A percentile compares a stretch with the other conserved stretches of the same genome.
Conservation (phyloP, 2,797 vertebrate genomes). For the Pipistrellus pipistrellus region DNA sequence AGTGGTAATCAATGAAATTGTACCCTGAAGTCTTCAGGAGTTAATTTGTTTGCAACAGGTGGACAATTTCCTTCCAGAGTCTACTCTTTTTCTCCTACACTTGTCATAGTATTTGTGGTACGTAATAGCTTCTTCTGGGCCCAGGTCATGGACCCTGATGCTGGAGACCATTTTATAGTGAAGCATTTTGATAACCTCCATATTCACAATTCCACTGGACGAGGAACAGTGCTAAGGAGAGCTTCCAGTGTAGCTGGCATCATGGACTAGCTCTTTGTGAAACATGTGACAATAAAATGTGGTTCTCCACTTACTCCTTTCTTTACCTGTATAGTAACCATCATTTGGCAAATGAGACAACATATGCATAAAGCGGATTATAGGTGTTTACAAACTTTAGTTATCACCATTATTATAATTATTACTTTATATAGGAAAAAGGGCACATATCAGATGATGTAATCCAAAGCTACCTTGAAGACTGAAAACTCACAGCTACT, state of each 20-base stretch:
- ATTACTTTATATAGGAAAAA: background rate
- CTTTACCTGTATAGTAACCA: background rate
- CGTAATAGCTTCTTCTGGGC: background rate
- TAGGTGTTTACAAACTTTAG: background rate
- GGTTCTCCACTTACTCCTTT: background rate
- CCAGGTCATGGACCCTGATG: background rate
- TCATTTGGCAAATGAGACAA: background rate
- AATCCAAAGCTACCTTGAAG: background rate
- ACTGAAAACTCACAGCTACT: background rate
- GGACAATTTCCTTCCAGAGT: slow-evolving; percentile 6
- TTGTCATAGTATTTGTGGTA: background rate
- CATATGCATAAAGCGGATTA: background rate
- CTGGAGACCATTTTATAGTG: background rate
- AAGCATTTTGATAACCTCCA: background rate
- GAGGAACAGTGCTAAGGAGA: background rate
- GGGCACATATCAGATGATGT: background rate
- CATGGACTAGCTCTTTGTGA: background rate
- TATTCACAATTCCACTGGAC: background rate
- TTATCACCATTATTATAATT: background rate
- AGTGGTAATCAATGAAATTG: slow-evolving; percentile 5
- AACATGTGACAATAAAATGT: background rate
- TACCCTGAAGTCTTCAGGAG: background rate
- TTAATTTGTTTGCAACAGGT: slow-evolving; percentile 62
- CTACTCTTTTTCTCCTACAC: background rate
- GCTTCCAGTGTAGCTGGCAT: background rate